phyloP scores from a whole-genome alignment of 2,113 vertebrate genomes.

The Trochalopteron elliotii region DNA sequence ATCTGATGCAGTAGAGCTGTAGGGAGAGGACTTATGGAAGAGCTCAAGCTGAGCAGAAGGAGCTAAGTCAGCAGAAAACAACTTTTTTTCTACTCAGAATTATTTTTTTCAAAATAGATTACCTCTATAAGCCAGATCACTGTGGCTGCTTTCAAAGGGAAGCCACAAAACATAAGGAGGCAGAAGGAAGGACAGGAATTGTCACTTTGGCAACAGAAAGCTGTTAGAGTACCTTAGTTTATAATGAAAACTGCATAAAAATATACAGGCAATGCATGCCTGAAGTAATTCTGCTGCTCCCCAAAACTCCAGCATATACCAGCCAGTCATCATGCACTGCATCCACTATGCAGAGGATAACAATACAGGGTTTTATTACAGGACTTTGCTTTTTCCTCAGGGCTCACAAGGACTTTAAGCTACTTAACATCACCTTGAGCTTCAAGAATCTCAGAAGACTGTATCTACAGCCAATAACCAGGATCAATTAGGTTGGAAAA shows the following conservation, averaged over 20 bases:
- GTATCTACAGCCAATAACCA: not conserved
- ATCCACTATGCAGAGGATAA: not conserved
- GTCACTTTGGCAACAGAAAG: not conserved
- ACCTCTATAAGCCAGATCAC: not conserved
- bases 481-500: not conserved
- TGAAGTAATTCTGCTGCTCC: not conserved
- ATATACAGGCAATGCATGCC: not conserved
- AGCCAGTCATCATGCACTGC: not conserved
- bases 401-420: not conserved
- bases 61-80: not conserved
- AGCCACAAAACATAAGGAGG: not conserved
- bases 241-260: not conserved
- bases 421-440: not conserved
- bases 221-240: not conserved
- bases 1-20: not conserved
- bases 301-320: not conserved
- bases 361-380: not conserved
- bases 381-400: not conserved
- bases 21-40: not conserved
- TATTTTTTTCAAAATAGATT: not conserved
- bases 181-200: not conserved
- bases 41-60: not conserved
- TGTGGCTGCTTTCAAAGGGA: not conserved
- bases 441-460: not conserved
- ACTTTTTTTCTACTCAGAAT: not conserved